These are phyloP conservation scores for Poecilia gillii DNA, from an alignment of 2,797 vertebrate species.

Conservation along the genomic window DNA sequence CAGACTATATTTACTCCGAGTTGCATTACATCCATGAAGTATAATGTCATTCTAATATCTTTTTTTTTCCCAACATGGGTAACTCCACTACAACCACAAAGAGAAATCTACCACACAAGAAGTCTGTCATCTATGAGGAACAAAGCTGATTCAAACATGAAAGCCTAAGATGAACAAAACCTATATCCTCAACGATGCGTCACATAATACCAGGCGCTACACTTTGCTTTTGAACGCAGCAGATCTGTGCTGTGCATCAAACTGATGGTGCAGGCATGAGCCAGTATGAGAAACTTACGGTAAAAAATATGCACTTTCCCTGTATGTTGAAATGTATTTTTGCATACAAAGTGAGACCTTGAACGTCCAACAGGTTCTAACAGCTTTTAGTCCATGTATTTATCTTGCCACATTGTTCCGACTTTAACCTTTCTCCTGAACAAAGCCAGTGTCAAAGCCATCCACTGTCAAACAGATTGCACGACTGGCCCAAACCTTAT, in stretches of 20 bases:
- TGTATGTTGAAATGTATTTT: not conserved
- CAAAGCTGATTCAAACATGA: slow-evolving; percentile 26
- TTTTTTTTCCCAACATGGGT: slow-evolving; percentile 2
- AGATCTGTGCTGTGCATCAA: not conserved
- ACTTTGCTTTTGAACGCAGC: not conserved
- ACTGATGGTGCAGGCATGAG: not conserved
- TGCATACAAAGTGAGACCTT: not conserved
- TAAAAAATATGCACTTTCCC: not conserved
- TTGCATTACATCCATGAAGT: not conserved
- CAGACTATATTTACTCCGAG: not conserved
- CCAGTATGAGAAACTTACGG: not conserved
- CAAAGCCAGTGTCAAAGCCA: not conserved
- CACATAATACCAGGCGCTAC: not conserved
- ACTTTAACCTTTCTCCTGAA: not conserved
- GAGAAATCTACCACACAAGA: slow-evolving; percentile 27
- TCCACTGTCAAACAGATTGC: not conserved
- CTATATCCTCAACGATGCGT: not conserved
- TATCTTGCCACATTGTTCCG: not conserved
- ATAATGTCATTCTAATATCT: not conserved
- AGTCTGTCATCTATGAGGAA: slow-evolving; percentile 34
- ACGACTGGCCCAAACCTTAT: not conserved
- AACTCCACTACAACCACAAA: slow-evolving; percentile 11
- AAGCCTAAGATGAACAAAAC: slow-evolving; percentile 41
- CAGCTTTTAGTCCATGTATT: not conserved
- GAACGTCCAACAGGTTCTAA: not conserved